Evolutionary conservation across 2,797 vertebrate genomes (phyloP).

Genomic region (Protosalanx chinensis): DNA sequence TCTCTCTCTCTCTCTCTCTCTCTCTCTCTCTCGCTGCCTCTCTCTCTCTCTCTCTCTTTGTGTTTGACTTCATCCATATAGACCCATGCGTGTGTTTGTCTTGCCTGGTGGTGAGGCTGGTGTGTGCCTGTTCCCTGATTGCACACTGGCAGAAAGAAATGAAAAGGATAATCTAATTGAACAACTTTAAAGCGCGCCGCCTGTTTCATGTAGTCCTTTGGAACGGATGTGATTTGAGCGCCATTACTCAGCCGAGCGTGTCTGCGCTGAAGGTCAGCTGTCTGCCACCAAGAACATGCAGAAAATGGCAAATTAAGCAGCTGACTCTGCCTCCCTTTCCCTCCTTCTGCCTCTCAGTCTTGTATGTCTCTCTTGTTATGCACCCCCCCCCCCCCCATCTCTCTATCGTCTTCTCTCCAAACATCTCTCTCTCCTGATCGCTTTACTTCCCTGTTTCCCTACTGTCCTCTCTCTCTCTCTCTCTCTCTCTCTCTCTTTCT

Average conservation of each 20-base stretch:
- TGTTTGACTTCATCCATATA: conserved; percentile 22
- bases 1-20: too few species aligned
- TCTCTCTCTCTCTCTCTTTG: too few species aligned
- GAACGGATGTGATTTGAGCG: conserved; percentile 59
- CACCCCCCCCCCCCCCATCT: conserved; percentile 5
- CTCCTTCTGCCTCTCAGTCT: conserved; percentile 4
- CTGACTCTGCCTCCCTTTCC: neutral
- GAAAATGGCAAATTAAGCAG: conserved; percentile 65
- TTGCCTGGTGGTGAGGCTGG: conserved; percentile 9
- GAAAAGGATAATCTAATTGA: conserved; percentile 74
- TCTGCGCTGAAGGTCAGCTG: conserved; percentile 72
- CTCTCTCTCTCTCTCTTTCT: neutral
- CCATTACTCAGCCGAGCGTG: conserved; percentile 61
- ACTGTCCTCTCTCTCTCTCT: too few species aligned
- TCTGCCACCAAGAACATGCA: conserved; percentile 69
- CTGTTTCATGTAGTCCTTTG: conserved; percentile 67
- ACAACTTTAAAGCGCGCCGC: conserved; percentile 68
- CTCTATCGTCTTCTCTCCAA: neutral
- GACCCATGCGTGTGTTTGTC: conserved; percentile 37
- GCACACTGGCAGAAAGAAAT: conserved; percentile 60
- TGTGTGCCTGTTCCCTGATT: conserved; percentile 55
- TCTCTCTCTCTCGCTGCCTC: too few species aligned
- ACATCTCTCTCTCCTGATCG: neutral
- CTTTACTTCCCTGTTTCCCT: neutral
- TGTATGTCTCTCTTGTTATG: conserved; percentile 14